Evolutionary conservation across 2,888 invertebrate genomes (phyloP), one percentile per base, ranked within the genome.

Genomic region (Leptopilina syphax): DNA sequence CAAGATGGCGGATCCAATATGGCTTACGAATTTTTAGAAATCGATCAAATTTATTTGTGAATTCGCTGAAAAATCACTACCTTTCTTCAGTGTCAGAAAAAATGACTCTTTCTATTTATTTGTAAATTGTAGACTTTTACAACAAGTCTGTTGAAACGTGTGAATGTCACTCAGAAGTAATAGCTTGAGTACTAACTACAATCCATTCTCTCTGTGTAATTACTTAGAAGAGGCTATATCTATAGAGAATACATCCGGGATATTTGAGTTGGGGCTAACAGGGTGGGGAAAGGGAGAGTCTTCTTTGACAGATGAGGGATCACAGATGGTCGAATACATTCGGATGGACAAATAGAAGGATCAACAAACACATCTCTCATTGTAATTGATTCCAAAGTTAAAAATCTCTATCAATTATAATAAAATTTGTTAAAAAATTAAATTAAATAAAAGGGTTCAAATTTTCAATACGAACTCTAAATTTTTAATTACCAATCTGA

Each of bases 121-220:
- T 63, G 10, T 50, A 50, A 50, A 3, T 50, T 50, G 50, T 12
- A 50, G 12, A 18, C 18, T 18, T 63, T 24, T 63, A 63, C 63
- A 63, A 63, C 18, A 24, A 8, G 60, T 60, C n/a, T 44, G 44
- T 60, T 60, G n/a, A 60, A 60, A 60, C n/a, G 60, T 60, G 60
- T 63, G 63, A 18, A 63, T 24, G 63, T 63, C 63, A 63, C 63
- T 63, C 24, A 18, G 24, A 63, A 63, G 24, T 18, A 63, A 60
- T 60, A 60, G 60, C 60, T 60, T 63, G 63, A 63, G 63, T 63
- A 63, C 18, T 63, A 24, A 63, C n/a, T 63, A 63, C 63, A 63
- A 18, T 60, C 60, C 60, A 60, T 60, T 60, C 60, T n/a, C 63
- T 63, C 24, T 63, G 24, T 24, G 63, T 63, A 63, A 63, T 63